A percentile compares a stretch with the other conserved stretches of the same genome.
These are phyloP conservation scores for Notolabrus celidotus DNA, from an alignment of 2,797 vertebrate genomes.

Conservation along the genomic window DNA sequence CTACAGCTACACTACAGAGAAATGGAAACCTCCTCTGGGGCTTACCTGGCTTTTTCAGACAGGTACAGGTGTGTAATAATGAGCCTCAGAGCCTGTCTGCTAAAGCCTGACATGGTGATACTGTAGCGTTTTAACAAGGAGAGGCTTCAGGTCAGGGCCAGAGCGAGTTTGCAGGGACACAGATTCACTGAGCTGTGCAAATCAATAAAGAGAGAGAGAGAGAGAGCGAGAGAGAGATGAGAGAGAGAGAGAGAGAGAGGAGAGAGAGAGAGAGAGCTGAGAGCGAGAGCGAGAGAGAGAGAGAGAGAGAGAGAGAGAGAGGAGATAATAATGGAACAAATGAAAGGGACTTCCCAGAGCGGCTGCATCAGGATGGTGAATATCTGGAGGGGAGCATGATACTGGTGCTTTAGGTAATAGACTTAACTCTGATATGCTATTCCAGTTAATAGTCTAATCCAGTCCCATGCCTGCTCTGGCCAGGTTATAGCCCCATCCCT, in stretches of 20 bases:
- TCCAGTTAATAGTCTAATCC: constrained; percentile 80
- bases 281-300: constrained; percentile 19
- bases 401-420: constrained; percentile 73
- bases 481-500: constrained; percentile 90
- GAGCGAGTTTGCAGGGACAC: constrained; percentile 29
- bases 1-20: neutral
- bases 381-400: constrained; percentile 66
- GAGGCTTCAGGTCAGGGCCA: constrained; percentile 77
- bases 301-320: constrained; percentile 13
- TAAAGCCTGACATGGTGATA: constrained; percentile 24
- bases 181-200: constrained; percentile 49
- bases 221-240: too few species aligned
- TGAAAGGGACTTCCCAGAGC: constrained; percentile 49
- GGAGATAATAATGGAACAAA: constrained; percentile 64
- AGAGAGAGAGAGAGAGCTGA: constrained; percentile 34
- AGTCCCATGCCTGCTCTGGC: constrained; percentile 64
- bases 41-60: constrained; percentile 1
- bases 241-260: constrained; percentile 9
- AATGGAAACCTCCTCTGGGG: neutral
- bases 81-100: neutral
- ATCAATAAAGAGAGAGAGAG: constrained; percentile 45
- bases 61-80: constrained; percentile 21
- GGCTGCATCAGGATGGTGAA: constrained; percentile 50
- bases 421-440: constrained; percentile 75
- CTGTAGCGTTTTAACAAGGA: constrained; percentile 86